A percentile compares a stretch with the other conserved stretches of the same genome.
These are phyloP conservation scores for zebrafish (Danio rerio) DNA, from an alignment of 2,113 vertebrate species.

Conservation along the genomic window DNA sequence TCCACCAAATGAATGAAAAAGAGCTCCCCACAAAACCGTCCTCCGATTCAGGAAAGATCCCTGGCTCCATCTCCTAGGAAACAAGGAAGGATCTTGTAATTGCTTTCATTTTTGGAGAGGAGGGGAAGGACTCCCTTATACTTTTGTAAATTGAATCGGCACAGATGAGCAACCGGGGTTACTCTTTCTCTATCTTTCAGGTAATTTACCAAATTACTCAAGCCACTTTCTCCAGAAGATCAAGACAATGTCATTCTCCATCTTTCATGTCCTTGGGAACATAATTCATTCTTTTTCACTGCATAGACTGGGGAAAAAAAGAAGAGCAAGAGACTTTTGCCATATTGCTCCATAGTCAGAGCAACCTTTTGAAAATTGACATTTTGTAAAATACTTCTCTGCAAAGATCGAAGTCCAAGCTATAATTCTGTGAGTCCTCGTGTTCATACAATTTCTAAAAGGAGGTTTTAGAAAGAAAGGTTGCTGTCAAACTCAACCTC, in stretches of 20 bases:
- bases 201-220: slow-evolving; percentile 61
- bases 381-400: slow-evolving; percentile 12
- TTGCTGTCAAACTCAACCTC: not conserved
- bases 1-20: slow-evolving; percentile 30
- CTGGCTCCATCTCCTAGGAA: slow-evolving; percentile 59
- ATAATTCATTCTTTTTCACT: slow-evolving; percentile 48
- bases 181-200: slow-evolving; percentile 49
- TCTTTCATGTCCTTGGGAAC: slow-evolving; percentile 51
- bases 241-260: slow-evolving; percentile 47
- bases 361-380: not conserved
- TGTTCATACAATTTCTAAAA: not conserved
- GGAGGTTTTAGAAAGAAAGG: not conserved
- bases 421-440: slow-evolving; percentile 11
- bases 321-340: slow-evolving; percentile 11
- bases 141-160: slow-evolving; percentile 57
- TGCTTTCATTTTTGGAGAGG: slow-evolving; percentile 59
- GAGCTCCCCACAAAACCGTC: slow-evolving; percentile 25
- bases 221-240: slow-evolving; percentile 58
- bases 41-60: slow-evolving; percentile 17
- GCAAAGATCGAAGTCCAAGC: slow-evolving; percentile 12
- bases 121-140: slow-evolving; percentile 52
- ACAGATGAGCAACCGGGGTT: slow-evolving; percentile 49
- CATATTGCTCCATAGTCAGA: not conserved
- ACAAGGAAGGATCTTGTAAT: slow-evolving; percentile 53
- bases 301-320: not conserved